Conservation (phyloP, 2,888 invertebrate genomes). For the Limenitis camilla region DNA sequence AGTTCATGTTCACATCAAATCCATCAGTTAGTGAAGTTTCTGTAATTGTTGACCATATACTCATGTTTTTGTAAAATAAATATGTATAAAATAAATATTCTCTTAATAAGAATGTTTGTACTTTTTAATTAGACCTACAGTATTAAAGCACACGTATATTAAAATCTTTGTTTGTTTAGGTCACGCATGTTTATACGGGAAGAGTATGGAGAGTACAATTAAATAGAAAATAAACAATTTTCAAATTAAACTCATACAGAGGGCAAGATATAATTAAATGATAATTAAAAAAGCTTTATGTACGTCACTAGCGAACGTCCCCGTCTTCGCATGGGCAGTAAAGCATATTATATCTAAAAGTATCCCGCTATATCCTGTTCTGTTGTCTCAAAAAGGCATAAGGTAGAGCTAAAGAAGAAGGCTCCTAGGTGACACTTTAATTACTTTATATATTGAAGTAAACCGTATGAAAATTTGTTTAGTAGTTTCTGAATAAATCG, state of each 20-base stretch:
- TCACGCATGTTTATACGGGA: constrained; percentile 30
- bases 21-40: no score
- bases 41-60: neutral
- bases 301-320: no score
- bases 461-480: no score
- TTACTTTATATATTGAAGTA: no score
- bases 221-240: constrained; percentile 19
- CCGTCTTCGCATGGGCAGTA: no score
- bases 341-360: no score
- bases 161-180: constrained; percentile 63
- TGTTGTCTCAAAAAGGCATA: no score
- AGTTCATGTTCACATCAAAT: no score
- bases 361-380: no score
- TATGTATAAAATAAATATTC: constrained; percentile 5
- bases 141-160: constrained; percentile 41
- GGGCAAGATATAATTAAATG: neutral
- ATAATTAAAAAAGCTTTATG: neutral
- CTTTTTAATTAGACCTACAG: constrained; percentile 10
- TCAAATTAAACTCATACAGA: constrained; percentile 11
- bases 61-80: constrained; percentile 1
- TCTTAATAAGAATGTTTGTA: neutral
- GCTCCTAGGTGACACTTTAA: no score
- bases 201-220: constrained; percentile 13
- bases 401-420: no score
- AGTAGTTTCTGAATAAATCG: no score